phyloP scores from a whole-genome alignment of 1,140 invertebrate species.

The Himalopsyche phryganea region DNA sequence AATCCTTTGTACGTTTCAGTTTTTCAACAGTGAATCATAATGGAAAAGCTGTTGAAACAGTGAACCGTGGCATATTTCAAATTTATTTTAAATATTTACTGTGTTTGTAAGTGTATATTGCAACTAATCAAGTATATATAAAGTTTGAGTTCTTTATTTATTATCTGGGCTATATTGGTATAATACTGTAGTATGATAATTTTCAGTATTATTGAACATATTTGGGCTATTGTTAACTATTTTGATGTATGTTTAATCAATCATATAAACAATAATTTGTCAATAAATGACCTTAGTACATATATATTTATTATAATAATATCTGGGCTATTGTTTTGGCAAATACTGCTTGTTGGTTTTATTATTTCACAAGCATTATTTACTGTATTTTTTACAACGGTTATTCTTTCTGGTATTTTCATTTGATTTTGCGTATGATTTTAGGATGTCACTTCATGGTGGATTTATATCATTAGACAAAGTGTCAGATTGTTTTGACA shows the following conservation, averaged over 20 bases:
- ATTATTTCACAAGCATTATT: neutral
- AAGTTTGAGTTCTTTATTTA: conserved; percentile 18
- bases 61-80: neutral
- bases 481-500: conserved; percentile 28
- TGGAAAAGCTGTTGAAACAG: neutral
- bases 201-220: conserved; percentile 18
- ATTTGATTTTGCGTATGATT: conserved; percentile 4
- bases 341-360: conserved; percentile 11
- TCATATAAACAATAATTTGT: conserved; percentile 20
- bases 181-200: conserved; percentile 13
- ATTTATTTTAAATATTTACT: neutral
- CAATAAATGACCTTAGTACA: conserved; percentile 27
- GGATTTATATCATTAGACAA: conserved; percentile 16
- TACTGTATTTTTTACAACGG: conserved; percentile 25
- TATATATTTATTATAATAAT: conserved; percentile 23
- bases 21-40: no score
- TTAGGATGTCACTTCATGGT: conserved; percentile 18
- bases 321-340: conserved; percentile 33
- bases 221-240: conserved; percentile 33
- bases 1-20: conserved; percentile 24
- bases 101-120: neutral
- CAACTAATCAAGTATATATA: conserved; percentile 14
- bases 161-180: conserved; percentile 28
- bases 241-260: conserved; percentile 25
- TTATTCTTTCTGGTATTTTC: conserved; percentile 16